phyloP scores from a whole-genome alignment of 2,113 vertebrate species.

The Sciurus niger region DNA sequence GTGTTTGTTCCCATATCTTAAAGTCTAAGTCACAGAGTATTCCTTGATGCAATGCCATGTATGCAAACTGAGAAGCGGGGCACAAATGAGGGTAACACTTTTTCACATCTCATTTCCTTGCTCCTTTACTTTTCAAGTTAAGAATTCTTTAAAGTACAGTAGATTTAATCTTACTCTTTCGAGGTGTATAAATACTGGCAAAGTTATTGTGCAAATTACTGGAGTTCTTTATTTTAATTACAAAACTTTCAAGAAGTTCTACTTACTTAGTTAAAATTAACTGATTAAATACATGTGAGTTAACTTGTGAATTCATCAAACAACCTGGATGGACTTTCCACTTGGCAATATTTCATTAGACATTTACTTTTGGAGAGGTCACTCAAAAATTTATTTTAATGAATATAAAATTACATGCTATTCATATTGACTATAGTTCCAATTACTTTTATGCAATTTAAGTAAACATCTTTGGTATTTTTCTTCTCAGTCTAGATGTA shows the following conservation, averaged over 20 bases:
- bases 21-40: neutral
- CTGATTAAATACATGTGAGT: constrained; percentile 58
- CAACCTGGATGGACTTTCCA: constrained; percentile 44
- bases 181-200: constrained; percentile 48
- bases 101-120: constrained; percentile 27
- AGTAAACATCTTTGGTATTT: constrained; percentile 61
- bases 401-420: neutral
- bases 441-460: constrained; percentile 65
- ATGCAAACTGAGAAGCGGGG: neutral
- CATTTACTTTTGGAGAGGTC: constrained; percentile 32
- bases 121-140: constrained; percentile 48
- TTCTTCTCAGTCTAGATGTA: constrained; percentile 46
- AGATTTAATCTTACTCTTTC: constrained; percentile 44
- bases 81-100: constrained; percentile 2
- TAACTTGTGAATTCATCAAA: constrained; percentile 58
- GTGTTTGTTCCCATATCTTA: constrained; percentile 1
- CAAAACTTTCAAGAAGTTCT: constrained; percentile 64
- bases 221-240: constrained; percentile 26
- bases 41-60: neutral
- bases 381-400: constrained; percentile 52
- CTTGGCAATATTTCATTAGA: constrained; percentile 32
- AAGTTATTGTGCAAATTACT: constrained; percentile 59
- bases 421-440: constrained; percentile 31
- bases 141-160: neutral
- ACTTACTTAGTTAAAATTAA: constrained; percentile 65